Percentiles rank a stretch among this genome's conserved stretches.
These are phyloP conservation scores for Heteropelma amictum DNA, from an alignment of 2,888 invertebrate genomes.

Conservation along the genomic window DNA sequence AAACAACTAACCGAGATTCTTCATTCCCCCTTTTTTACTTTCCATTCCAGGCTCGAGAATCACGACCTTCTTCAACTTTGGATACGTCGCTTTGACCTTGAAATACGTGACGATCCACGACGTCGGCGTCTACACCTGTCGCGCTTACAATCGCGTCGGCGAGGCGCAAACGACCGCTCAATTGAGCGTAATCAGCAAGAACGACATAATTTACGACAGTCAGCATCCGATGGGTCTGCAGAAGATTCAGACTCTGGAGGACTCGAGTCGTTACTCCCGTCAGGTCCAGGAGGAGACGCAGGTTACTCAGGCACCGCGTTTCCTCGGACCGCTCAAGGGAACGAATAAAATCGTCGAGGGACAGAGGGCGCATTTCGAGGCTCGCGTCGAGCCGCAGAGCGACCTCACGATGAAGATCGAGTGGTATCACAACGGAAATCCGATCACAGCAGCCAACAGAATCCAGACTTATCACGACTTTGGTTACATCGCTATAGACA, in stretches of 20 bases:
- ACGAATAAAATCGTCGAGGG: slow-evolving; percentile 96
- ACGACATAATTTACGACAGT: slow-evolving; percentile 92
- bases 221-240: slow-evolving; percentile 95
- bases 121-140: slow-evolving; percentile 92
- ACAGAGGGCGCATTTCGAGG: slow-evolving; percentile 96
- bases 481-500: slow-evolving; percentile 97
- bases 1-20: background rate
- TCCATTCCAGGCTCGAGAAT: slow-evolving; percentile 85
- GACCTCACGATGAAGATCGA: slow-evolving; percentile 95
- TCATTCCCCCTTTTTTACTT: too few species aligned
- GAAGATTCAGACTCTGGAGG: slow-evolving; percentile 94
- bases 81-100: slow-evolving; percentile 95
- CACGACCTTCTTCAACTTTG: slow-evolving; percentile 95
- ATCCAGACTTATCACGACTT: slow-evolving; percentile 98
- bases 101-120: slow-evolving; percentile 94
- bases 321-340: slow-evolving; percentile 92
- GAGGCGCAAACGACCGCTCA: slow-evolving; percentile 91
- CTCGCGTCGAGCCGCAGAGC: slow-evolving; percentile 95
- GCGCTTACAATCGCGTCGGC: slow-evolving; percentile 92
- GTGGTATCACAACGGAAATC: slow-evolving; percentile 98
- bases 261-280: slow-evolving; percentile 86
- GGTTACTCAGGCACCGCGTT: slow-evolving; percentile 90
- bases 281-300: slow-evolving; percentile 85
- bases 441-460: slow-evolving; percentile 92
- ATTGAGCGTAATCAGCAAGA: slow-evolving; percentile 90